Evolutionary conservation across 2,888 invertebrate species (phyloP), one percentile per base, ranked within the genome.

Genomic region (Zygaena filipendulae): DNA sequence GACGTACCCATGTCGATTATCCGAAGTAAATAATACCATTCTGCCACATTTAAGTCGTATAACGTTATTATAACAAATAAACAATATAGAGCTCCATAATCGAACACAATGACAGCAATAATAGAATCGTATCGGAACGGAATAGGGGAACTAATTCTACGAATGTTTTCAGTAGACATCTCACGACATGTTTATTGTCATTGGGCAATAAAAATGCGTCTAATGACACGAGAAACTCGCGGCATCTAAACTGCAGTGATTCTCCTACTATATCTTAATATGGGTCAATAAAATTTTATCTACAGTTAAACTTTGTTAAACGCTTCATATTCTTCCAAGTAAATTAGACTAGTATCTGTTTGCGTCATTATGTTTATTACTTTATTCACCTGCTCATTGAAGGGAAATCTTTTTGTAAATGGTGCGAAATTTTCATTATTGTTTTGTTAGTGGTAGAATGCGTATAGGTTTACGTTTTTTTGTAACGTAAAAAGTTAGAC

Each of bases 281-380:
- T 67, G 71, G 69, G 63, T 70, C 61, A 70, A 77, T 79, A 79
- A 79, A 77, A 74, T 74, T 75, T 79, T 77, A 79, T 77, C 69
- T 63, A 49, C 67, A 71, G 72, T 75, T 75, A 66, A 72, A 74
- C 60, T 75, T 67, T 58, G 64, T 74, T 77, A 74, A 77, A 70
- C 55, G 69, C 44, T 54, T 49, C 50, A 49, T 50, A 49, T 57
- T 48, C 40, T 42, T 33, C 40, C 34, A 39, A n/a, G 32, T 29
- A 35, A 52, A 59, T 57, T 59, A 59, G 46, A 39, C 33, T 35
- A 10, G n/a, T n/a, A n/a, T n/a, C n/a, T n/a, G n/a, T n/a, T n/a
- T n/a, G 7, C 23, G 18, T 12, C 12, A 20, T 25, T 14, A 22
- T 30, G 22, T 32, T 12, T 5, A 20, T 33, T 26, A 24, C 32